Conservation (phyloP, 2,888 invertebrate species). For the Himalopsyche kuldschensis region DNA sequence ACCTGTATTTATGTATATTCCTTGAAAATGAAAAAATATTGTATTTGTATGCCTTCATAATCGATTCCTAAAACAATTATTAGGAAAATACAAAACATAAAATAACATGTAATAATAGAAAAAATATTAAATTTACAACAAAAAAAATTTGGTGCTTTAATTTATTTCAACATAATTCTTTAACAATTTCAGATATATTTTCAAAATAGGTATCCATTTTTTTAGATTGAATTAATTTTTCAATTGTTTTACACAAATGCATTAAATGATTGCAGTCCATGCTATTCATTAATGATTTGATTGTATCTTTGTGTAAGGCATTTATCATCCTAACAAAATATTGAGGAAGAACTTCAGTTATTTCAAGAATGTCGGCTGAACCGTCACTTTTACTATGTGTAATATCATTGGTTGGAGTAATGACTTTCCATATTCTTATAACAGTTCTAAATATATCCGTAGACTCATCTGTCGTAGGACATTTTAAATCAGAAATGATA, state of each 20-base stretch:
- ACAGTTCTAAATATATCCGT: constrained; percentile 13
- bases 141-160: background rate
- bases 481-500: background rate
- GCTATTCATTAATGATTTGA: background rate
- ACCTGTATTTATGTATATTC: no score
- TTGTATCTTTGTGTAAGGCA: constrained; percentile 11
- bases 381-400: background rate
- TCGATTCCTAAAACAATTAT: background rate
- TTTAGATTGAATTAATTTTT: constrained; percentile 13
- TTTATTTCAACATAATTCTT: background rate
- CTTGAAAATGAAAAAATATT: background rate
- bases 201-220: constrained; percentile 18
- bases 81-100: background rate
- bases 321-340: constrained; percentile 30
- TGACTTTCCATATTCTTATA: constrained; percentile 11
- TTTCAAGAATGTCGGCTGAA: background rate
- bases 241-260: constrained; percentile 8
- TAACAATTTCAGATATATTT: background rate
- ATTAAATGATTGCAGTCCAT: background rate
- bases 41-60: background rate
- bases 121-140: background rate
- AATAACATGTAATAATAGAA: background rate
- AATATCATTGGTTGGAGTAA: background rate
- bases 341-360: constrained; percentile 17
- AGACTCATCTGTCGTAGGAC: constrained; percentile 6